phyloP scores from a whole-genome alignment of 53 echinoderm and acorn worm species.

The Echinometra lucunter region DNA sequence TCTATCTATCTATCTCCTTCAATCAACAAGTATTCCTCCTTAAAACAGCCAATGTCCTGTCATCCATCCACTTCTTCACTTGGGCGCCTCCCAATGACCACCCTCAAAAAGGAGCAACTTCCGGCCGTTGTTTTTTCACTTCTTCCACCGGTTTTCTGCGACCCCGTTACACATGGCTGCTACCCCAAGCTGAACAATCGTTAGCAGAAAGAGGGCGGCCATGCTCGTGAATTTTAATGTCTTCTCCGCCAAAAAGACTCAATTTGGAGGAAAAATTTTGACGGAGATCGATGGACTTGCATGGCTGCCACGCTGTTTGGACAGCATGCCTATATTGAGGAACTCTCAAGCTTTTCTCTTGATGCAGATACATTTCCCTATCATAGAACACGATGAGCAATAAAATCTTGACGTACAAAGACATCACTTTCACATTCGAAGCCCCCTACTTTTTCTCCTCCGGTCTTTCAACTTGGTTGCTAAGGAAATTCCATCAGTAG shows the following conservation, averaged over 20 bases:
- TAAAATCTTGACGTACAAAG: neutral
- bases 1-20: neutral
- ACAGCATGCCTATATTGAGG: conserved; percentile 38
- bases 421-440: neutral
- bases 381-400: neutral
- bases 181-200: conserved; percentile 34
- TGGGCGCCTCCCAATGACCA: neutral
- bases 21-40: conserved; percentile 27
- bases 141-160: neutral
- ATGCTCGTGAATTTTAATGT: conserved; percentile 54
- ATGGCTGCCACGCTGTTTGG: neutral
- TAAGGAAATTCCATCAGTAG: neutral
- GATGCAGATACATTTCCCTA: neutral
- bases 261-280: conserved; percentile 40
- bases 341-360: neutral
- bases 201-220: conserved; percentile 61
- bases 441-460: neutral
- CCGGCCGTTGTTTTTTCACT: conserved; percentile 15
- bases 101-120: conserved; percentile 30
- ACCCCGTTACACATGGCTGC: conserved; percentile 11
- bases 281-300: conserved; percentile 33
- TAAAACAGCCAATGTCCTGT: conserved; percentile 29
- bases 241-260: conserved; percentile 17
- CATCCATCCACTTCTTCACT: neutral
- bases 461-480: neutral